These are phyloP conservation scores for Scaptomyza tumidula DNA, from an alignment of 2,888 invertebrate species.

Conservation along the genomic window DNA sequence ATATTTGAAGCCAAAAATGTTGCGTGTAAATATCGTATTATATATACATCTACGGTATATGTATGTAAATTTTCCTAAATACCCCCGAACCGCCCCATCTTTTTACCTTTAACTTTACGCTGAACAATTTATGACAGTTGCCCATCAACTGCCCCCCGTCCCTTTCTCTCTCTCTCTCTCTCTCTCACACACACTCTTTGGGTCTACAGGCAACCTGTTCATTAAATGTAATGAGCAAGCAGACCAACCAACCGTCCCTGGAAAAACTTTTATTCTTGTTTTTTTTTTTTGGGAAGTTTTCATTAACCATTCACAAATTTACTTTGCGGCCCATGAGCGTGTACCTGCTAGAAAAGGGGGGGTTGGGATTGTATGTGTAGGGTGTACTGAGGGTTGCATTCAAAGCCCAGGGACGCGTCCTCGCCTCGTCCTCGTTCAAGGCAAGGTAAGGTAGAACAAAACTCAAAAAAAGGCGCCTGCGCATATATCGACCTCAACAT, in stretches of 20 bases:
- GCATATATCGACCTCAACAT: slow-evolving; percentile 30
- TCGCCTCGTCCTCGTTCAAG: slow-evolving; percentile 51
- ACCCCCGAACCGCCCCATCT: not conserved
- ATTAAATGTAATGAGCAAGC: slow-evolving; percentile 75
- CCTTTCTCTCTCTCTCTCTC: not conserved
- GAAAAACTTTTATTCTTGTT: slow-evolving; percentile 16
- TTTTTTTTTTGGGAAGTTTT: slow-evolving; percentile 60
- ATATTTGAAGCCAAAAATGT: slow-evolving; percentile 75
- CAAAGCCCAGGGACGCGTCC: slow-evolving; percentile 51
- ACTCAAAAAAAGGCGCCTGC: slow-evolving; percentile 54
- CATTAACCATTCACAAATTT: slow-evolving; percentile 83
- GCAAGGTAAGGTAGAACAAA: slow-evolving; percentile 18
- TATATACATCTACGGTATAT: slow-evolving; percentile 49
- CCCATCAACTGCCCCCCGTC: slow-evolving; percentile 55
- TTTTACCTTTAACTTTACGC: slow-evolving; percentile 8
- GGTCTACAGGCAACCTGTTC: slow-evolving; percentile 54
- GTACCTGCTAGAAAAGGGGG: slow-evolving; percentile 2
- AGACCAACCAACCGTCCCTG: slow-evolving; percentile 27
- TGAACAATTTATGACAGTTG: slow-evolving; percentile 73
- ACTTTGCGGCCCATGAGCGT: slow-evolving; percentile 67
- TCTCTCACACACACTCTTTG: not conserved
- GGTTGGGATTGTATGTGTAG: not conserved
- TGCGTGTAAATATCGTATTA: slow-evolving; percentile 79
- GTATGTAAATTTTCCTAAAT: slow-evolving; percentile 66
- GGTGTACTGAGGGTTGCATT: slow-evolving; percentile 20